phyloP scores from a whole-genome alignment of 2,797 vertebrate species.

The Gallirallus australis region DNA sequence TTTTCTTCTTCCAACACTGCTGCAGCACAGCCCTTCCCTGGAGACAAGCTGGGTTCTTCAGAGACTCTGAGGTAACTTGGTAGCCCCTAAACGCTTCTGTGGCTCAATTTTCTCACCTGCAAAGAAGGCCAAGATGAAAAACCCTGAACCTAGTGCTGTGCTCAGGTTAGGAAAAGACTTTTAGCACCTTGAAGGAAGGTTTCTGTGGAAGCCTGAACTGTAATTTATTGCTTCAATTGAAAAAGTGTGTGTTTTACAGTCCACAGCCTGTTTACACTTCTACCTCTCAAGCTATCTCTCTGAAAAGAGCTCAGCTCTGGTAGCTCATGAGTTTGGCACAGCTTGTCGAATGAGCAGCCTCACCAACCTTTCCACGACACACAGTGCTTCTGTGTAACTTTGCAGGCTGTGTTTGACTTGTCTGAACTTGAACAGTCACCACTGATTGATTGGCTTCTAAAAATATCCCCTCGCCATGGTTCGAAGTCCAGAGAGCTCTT shows the following conservation, averaged over 20 bases:
- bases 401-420: slow-evolving; percentile 70
- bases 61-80: neutral
- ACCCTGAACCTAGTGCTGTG: neutral
- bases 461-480: slow-evolving; percentile 60
- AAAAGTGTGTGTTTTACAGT: slow-evolving; percentile 16
- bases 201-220: neutral
- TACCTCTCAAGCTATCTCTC: neutral
- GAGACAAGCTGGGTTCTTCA: neutral
- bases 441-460: slow-evolving; percentile 75
- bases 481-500: slow-evolving; percentile 42
- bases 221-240: slow-evolving; percentile 4
- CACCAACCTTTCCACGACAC: slow-evolving; percentile 12
- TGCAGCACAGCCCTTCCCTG: neutral
- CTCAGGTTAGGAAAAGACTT: neutral
- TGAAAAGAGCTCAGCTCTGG: neutral
- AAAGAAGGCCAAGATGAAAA: neutral
- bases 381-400: slow-evolving; percentile 66
- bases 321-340: slow-evolving; percentile 26
- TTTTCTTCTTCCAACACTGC: neutral
- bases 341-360: neutral
- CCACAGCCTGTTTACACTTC: neutral
- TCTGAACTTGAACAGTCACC: slow-evolving; percentile 70
- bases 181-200: neutral
- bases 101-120: neutral
- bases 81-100: neutral